These are phyloP conservation scores for Coilia nasus DNA, from an alignment of 2,797 vertebrate species.

Conservation along the genomic window DNA sequence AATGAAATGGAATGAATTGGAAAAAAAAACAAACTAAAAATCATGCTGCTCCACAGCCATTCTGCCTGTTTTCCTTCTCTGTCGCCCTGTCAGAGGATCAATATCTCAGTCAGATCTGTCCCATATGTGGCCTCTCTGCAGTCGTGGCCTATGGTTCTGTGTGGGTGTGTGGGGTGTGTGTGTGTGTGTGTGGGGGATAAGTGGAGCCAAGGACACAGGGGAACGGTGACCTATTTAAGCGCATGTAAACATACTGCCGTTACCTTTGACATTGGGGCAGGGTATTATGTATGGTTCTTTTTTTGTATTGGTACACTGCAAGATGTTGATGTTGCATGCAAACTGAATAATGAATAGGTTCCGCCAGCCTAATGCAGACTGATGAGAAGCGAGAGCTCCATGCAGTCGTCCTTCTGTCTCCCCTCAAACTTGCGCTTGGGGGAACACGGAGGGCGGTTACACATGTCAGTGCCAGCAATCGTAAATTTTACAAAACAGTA, in stretches of 20 bases:
- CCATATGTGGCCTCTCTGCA: neutral
- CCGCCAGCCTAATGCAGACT: slow-evolving; percentile 43
- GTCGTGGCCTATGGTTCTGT: neutral
- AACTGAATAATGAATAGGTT: slow-evolving; percentile 31
- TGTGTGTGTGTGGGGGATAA: slow-evolving; percentile 17
- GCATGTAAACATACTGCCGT: slow-evolving; percentile 29
- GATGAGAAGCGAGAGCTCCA: neutral
- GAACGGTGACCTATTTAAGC: slow-evolving; percentile 24
- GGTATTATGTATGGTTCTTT: slow-evolving; percentile 27
- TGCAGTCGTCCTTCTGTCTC: neutral
- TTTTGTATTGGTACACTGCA: slow-evolving; percentile 21
- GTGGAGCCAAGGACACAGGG: slow-evolving; percentile 49
- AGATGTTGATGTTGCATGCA: slow-evolving; percentile 37
- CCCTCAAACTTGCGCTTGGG: neutral
- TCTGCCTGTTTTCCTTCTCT: neutral
- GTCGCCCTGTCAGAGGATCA: neutral
- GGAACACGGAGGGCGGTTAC: neutral
- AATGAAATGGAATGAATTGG: no score
- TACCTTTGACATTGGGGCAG: slow-evolving; percentile 45
- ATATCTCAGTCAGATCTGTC: slow-evolving; percentile 1
- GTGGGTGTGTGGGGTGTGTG: neutral
- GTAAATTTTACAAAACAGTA: slow-evolving; percentile 61
- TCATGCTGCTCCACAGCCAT: neutral
- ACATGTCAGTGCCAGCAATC: slow-evolving; percentile 39
- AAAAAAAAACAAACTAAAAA: neutral